These are phyloP conservation scores for Ophthalmolycus amberensis DNA, from an alignment of 2,113 vertebrate genomes.

Conservation along the genomic window DNA sequence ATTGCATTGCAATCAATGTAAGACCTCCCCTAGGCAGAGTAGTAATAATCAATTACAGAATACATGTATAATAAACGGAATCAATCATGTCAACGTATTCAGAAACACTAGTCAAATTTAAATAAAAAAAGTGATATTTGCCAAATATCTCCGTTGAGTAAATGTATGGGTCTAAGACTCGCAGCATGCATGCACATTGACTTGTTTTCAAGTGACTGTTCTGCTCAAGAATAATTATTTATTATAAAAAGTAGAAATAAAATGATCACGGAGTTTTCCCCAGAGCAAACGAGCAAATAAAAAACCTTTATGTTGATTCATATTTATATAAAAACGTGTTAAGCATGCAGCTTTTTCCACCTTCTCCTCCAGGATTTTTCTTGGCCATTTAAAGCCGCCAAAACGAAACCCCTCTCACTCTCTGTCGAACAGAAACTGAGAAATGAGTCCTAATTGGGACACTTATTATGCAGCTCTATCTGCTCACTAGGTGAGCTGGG, in stretches of 20 bases:
- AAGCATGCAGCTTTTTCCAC: not conserved
- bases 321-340: not conserved
- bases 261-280: not conserved
- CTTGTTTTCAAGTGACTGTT: not conserved
- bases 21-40: not conserved
- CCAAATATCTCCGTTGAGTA: not conserved
- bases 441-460: conserved; percentile 43
- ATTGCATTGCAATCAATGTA: conserved; percentile 17
- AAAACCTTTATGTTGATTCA: not conserved
- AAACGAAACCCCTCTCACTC: conserved; percentile 4
- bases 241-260: conserved; percentile 7
- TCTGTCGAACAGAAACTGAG: not conserved
- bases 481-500: not conserved
- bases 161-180: conserved; percentile 14
- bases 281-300: not conserved
- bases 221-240: conserved; percentile 18
- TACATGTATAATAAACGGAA: conserved; percentile 4
- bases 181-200: not conserved
- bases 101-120: not conserved
- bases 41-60: conserved; percentile 13
- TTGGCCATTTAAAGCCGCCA: conserved; percentile 24
- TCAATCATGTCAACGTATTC: not conserved
- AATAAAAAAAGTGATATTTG: conserved; percentile 8
- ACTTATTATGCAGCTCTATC: conserved; percentile 22
- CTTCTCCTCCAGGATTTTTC: not conserved